A percentile compares a stretch with the other conserved stretches of the same genome.
These are phyloP conservation scores for Ophiodon elongatus DNA, from an alignment of 2,113 vertebrate genomes.

Conservation along the genomic window DNA sequence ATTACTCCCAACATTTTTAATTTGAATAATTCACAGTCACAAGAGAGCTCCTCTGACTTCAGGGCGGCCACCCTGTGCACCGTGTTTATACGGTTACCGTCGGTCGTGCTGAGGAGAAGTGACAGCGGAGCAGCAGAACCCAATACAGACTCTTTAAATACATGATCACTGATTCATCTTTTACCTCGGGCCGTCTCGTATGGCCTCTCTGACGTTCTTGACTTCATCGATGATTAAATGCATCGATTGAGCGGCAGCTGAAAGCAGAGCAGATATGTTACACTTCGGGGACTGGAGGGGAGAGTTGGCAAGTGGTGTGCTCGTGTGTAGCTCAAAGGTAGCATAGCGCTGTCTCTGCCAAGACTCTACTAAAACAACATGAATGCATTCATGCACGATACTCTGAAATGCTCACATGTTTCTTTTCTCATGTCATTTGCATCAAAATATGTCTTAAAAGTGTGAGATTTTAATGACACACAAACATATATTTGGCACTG, in stretches of 20 bases:
- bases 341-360: not conserved
- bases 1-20: conserved; percentile 4
- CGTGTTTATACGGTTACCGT: conserved; percentile 10
- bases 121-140: conserved; percentile 23
- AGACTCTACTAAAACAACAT: not conserved
- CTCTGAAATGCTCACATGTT: not conserved
- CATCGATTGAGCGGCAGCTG: conserved; percentile 25
- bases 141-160: conserved; percentile 39
- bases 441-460: no score
- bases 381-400: not conserved
- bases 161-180: conserved; percentile 17
- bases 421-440: not conserved
- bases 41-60: conserved; percentile 13
- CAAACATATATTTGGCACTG: not conserved
- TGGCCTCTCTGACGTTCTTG: conserved; percentile 20
- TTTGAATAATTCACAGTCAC: not conserved
- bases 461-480: not conserved
- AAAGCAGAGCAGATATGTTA: conserved; percentile 21
- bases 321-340: not conserved
- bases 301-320: not conserved
- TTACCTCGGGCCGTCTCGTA: not conserved
- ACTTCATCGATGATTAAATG: conserved; percentile 1
- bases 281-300: not conserved
- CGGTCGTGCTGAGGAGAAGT: conserved; percentile 18
- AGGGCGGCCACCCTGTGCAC: not conserved